Evolutionary conservation across 2,888 invertebrate genomes (phyloP).

Genomic region (Octonoba sinensis): DNA sequence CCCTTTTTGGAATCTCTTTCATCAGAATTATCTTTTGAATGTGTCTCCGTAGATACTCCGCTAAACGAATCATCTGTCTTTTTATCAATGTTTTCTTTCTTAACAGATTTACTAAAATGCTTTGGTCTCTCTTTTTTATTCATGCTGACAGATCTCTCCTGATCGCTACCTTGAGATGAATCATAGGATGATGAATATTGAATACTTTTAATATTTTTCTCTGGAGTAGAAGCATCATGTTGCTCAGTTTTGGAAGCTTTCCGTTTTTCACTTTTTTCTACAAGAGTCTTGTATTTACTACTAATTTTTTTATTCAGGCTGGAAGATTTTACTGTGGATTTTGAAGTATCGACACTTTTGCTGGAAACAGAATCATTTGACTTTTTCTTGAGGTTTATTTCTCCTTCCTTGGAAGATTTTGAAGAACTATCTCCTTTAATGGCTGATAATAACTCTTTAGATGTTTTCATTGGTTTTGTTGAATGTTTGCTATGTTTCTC

Average conservation of each 20-base stretch:
- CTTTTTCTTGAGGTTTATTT: slow-evolving; percentile 11
- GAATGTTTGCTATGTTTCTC: slow-evolving; percentile 26
- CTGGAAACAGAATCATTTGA: slow-evolving; percentile 8
- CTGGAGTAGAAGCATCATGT: slow-evolving; percentile 1
- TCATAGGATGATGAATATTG: slow-evolving; percentile 53
- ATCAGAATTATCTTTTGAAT: slow-evolving; percentile 11
- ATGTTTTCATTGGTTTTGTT: slow-evolving; percentile 4
- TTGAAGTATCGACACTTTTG: not conserved
- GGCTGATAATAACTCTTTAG: not conserved
- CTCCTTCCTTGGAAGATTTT: slow-evolving; percentile 22
- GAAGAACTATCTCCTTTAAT: not conserved
- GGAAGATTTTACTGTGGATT: slow-evolving; percentile 16
- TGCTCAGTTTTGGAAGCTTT: slow-evolving; percentile 24
- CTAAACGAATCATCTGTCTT: slow-evolving; percentile 2
- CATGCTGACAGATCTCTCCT: slow-evolving; percentile 14
- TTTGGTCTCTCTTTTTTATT: slow-evolving; percentile 29
- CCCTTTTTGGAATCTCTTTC: slow-evolving; percentile 13
- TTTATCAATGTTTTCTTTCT: slow-evolving; percentile 21
- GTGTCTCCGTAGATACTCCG: slow-evolving; percentile 5
- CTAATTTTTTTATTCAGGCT: slow-evolving; percentile 9
- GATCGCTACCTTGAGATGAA: slow-evolving; percentile 55
- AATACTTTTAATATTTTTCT: slow-evolving; percentile 21
- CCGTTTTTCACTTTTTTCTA: slow-evolving; percentile 38
- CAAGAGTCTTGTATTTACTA: slow-evolving; percentile 15
- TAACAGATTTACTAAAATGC: slow-evolving; percentile 46